phyloP scores from a whole-genome alignment of 2,797 vertebrate species.

The Lagorchestes hirsutus region DNA sequence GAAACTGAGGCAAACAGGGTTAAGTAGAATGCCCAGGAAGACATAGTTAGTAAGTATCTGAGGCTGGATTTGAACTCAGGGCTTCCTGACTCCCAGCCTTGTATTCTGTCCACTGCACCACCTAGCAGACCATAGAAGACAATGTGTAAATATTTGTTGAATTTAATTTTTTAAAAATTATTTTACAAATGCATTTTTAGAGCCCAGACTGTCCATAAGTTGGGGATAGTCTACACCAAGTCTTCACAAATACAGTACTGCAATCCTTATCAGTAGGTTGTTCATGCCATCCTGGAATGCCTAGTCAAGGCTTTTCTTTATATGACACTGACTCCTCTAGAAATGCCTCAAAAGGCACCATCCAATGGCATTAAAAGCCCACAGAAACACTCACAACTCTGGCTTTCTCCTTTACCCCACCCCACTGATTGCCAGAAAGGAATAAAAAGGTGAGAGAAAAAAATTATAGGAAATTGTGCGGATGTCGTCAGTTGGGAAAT shows the following conservation, averaged over 20 bases:
- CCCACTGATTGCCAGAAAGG: not conserved
- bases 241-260: conserved; percentile 11
- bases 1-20: not conserved
- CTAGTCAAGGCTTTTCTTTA: conserved; percentile 48
- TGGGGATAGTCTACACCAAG: conserved; percentile 45
- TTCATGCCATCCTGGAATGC: conserved; percentile 50
- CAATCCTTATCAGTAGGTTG: not conserved
- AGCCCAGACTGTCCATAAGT: conserved; percentile 52
- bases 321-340: conserved; percentile 45
- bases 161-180: not conserved
- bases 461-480: not conserved
- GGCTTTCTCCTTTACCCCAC: not conserved
- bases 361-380: conserved; percentile 34
- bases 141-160: not conserved
- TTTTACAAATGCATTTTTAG: conserved; percentile 56
- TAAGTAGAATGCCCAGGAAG: not conserved
- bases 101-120: not conserved
- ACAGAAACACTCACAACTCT: conserved; percentile 5
- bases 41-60: not conserved
- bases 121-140: not conserved
- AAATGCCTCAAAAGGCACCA: conserved; percentile 48
- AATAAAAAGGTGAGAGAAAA: conserved; percentile 24
- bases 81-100: not conserved
- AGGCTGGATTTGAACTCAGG: not conserved
- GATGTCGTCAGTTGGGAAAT: too few species aligned